phyloP scores from a whole-genome alignment of 2,888 invertebrate species.

The Aelia acuminata region DNA sequence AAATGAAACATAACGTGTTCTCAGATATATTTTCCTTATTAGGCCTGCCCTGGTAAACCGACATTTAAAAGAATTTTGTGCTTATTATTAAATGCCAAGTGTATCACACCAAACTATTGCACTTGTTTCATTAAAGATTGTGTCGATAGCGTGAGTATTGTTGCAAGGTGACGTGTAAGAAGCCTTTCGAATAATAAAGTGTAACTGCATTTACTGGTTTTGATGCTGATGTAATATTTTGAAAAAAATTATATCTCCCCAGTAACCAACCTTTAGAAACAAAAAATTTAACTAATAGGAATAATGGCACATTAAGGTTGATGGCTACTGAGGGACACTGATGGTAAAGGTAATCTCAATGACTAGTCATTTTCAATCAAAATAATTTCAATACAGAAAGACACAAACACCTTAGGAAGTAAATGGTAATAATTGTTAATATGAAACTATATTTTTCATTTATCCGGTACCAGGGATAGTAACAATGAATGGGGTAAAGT shows the following conservation, averaged over 20 bases:
- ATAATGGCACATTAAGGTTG: conserved; percentile 43
- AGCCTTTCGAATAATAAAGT: conserved; percentile 5
- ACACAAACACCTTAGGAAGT: neutral
- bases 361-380: conserved; percentile 11
- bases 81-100: conserved; percentile 20
- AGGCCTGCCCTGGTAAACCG: conserved; percentile 58
- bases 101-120: conserved; percentile 49
- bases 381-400: neutral
- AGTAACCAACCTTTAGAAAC: conserved; percentile 37
- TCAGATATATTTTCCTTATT: conserved; percentile 47
- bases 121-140: conserved; percentile 50
- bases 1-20: conserved; percentile 38
- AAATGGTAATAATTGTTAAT: neutral
- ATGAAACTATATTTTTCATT: too few species aligned
- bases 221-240: neutral
- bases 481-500: too few species aligned
- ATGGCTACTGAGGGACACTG: conserved; percentile 23
- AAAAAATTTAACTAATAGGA: conserved; percentile 32
- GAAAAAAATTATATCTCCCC: neutral
- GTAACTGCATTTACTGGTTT: conserved; percentile 49
- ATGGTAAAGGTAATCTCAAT: conserved; percentile 4
- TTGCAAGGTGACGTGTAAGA: conserved; percentile 53
- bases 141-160: conserved; percentile 45
- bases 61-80: conserved; percentile 50
- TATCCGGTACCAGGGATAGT: too few species aligned